Evolutionary conservation across 2,113 vertebrate genomes (phyloP), one percentile per base, ranked within the genome.

Genomic region (Coregonus clupeaformis): DNA sequence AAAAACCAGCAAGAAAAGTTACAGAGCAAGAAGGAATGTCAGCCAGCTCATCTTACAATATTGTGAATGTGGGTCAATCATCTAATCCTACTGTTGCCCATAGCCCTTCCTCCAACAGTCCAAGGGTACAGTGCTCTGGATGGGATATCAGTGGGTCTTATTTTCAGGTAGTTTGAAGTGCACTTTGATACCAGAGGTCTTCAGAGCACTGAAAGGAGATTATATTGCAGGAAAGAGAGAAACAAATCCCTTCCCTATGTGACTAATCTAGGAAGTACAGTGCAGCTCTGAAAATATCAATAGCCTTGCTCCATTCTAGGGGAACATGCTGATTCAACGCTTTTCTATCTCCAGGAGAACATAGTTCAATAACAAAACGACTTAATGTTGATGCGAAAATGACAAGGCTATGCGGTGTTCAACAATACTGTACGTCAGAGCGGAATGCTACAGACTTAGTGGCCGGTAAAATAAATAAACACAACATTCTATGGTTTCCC

Each of bases 281-380:
- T 80, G 66, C 71, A 77, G 85, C 75, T 75, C 72, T 84, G 77
- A 78, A 87, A 87, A 88, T 87, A 89, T 87, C 85, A 85, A 90
- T 87, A 87, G 72, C 76, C 78, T 69, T 5, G 57, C 80, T 85
- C 83, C 82, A 84, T 73, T 89, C 71, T 83, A 64, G 78, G 24
- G 65, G 66, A 86, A 81, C 75, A 81, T 73, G 84, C 89, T 81
- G 82, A 88, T 78, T 82, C 80, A 47, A 81, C 72, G 74, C 47
- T 83, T 83, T 82, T 82, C 76, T 82, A 76, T 89, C 85, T 86
- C 74, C 68, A 71, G 74, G 72, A 87, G 84, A 86, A 78, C 77
- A 85, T 69, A 80, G 89, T 85, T 89, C 78, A 85, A 81, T 81
- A 85, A 87, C 85, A 87, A 9, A 84, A 86, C 73, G 9, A 66